Conservation (phyloP, 2,113 vertebrate species). For the Chauna torquata region DNA sequence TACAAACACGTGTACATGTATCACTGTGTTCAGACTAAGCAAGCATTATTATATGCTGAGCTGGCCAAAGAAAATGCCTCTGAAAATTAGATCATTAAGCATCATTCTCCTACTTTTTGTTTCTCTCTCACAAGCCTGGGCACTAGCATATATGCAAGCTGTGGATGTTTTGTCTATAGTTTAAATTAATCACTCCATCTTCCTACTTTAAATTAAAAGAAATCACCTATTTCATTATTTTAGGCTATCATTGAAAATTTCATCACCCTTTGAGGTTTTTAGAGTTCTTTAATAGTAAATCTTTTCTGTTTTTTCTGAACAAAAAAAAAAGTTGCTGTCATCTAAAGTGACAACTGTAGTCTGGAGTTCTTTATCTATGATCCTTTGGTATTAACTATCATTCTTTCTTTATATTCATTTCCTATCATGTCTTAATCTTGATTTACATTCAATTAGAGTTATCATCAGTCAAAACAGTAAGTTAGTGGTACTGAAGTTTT, state of each 20-base stretch:
- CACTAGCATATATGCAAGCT: background rate
- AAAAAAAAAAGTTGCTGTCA: background rate
- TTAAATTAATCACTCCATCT: background rate
- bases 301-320: background rate
- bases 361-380: background rate
- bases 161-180: background rate
- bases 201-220: background rate
- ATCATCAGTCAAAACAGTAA: background rate
- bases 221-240: background rate
- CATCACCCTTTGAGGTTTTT: background rate
- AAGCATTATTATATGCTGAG: background rate
- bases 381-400: background rate
- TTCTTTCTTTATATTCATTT: background rate
- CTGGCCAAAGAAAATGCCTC: background rate
- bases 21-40: background rate
- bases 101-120: background rate
- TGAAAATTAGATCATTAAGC: background rate
- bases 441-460: background rate
- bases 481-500: background rate
- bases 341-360: background rate
- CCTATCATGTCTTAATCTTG: background rate
- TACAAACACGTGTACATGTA: background rate
- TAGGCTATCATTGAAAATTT: background rate
- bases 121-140: background rate
- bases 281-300: background rate